These are phyloP conservation scores for Trididemnum nubilum DNA, from an alignment of 23 tunicate genomes.

Conservation along the genomic window DNA sequence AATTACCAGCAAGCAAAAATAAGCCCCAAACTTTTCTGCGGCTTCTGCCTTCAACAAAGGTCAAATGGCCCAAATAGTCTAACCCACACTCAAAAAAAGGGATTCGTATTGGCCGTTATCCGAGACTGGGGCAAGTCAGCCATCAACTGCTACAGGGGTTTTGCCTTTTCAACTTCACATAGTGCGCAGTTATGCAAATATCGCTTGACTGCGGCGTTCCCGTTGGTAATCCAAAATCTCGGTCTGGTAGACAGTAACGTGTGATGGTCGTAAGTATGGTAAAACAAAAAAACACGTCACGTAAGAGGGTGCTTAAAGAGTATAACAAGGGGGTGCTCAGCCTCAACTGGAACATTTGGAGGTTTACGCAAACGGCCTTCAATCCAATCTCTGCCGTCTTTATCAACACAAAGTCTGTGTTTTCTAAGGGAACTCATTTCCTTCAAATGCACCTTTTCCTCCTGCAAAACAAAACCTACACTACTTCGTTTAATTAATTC, in stretches of 20 bases:
- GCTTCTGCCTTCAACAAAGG: conserved; percentile 2
- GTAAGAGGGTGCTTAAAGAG: conserved; percentile 16
- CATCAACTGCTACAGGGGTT: not conserved
- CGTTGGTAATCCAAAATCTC: not conserved
- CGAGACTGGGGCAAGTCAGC: not conserved
- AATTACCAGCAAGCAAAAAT: too few relatives aligned
- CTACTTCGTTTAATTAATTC: too few relatives aligned
- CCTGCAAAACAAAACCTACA: too few relatives aligned
- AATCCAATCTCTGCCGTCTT: not conserved
- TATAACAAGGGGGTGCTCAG: not conserved
- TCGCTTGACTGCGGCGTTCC: not conserved
- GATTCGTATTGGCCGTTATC: not conserved
- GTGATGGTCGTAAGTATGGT: not conserved
- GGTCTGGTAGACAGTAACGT: not conserved
- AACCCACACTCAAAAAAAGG: not conserved
- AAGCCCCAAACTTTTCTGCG: conserved; percentile 17
- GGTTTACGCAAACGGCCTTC: too few relatives aligned
- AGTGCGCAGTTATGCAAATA: not conserved
- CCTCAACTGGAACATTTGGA: too few relatives aligned
- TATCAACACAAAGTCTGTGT: too few relatives aligned
- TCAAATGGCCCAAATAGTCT: conserved; percentile 14
- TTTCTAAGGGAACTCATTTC: not conserved
- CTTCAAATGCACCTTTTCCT: not conserved
- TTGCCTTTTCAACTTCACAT: not conserved
- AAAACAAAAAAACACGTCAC: not conserved